Evolutionary conservation across 1,140 invertebrate species (phyloP), one percentile per base, ranked within the genome.

Genomic region (Nasonia giraulti): DNA sequence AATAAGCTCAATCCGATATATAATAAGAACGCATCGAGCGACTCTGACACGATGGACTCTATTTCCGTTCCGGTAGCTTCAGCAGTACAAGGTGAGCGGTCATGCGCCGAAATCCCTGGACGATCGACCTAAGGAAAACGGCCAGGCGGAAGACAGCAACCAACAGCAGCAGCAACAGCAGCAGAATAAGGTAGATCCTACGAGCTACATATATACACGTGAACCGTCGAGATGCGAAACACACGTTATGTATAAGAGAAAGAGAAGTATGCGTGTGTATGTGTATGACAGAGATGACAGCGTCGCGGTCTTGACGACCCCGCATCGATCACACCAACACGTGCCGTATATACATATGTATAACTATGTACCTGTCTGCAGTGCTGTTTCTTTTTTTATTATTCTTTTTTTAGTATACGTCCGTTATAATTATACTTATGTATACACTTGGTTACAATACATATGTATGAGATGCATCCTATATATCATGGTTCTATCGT

Each of bases 41-140:
- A 44, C 2, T 40, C 40, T 47, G 20, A 47, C 12, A 50, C 11
- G 27, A 47, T n/a, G n/a, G n/a, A 44, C 11, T 76, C 47, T 66
- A 69, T 77, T 69, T 62, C 27, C 27, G 23, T 31, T 73, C 11
- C 68, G 7, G 7, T 90, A 97, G 96, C 94, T 97, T 89, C 96
- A 96, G 92, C 96, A 97, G 93, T 96, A 96, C 91, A 97, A 96
- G 94, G 91, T 95, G 86, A 95, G 95, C 87, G 95, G 95, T 87
- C 93, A 94, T 89, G 91, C 93, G 84, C 89, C 93, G 80, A 94
- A 94, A 89, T 90, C 73, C 87, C 90, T 90, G 89, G 95, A 92
- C 84, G 92, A 95, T 93, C 94, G 95, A 94, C 95, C 95, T 77
- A 96, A 96, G 90, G 96, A 96, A 91, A 96, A 96, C 90, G 96